phyloP scores from a whole-genome alignment of 2,113 vertebrate genomes.

The Cephalopholis sonnerati region DNA sequence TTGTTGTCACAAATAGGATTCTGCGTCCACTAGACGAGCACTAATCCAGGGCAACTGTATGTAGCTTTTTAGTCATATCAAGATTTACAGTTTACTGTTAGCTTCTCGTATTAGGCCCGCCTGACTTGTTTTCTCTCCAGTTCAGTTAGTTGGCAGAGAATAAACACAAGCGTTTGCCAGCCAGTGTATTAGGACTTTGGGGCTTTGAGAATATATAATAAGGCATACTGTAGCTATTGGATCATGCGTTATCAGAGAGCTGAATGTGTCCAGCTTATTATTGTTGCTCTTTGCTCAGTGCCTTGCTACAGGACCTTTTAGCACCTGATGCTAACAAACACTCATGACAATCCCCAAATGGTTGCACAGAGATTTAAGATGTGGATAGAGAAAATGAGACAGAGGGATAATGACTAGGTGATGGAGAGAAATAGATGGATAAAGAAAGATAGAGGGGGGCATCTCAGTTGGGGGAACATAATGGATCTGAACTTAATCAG shows the following conservation, averaged over 20 bases:
- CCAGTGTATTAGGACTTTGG: constrained; percentile 4
- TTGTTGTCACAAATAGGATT: constrained; percentile 67
- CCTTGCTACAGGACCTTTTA: constrained; percentile 27
- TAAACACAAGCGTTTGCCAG: constrained; percentile 27
- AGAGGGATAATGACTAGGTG: constrained; percentile 32
- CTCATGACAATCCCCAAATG: not conserved
- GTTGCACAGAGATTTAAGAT: constrained; percentile 45
- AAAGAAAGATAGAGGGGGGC: constrained; percentile 31
- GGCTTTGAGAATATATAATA: constrained; percentile 13
- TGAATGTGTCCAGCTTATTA: constrained; percentile 12
- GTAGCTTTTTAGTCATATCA: constrained; percentile 47
- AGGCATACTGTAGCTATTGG: not conserved
- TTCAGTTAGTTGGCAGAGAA: constrained; percentile 22
- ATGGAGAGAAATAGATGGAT: constrained; percentile 51
- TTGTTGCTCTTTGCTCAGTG: constrained; percentile 6
- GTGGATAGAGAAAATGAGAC: constrained; percentile 40
- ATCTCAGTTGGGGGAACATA: constrained; percentile 62
- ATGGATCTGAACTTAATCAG: constrained; percentile 82
- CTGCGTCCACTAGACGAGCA: constrained; percentile 57
- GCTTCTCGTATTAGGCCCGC: constrained; percentile 48
- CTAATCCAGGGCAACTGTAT: constrained; percentile 60
- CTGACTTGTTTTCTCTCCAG: constrained; percentile 46
- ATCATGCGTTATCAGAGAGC: not conserved
- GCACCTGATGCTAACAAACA: constrained; percentile 38
- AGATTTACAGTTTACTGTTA: constrained; percentile 43